phyloP scores from a whole-genome alignment of 2,113 vertebrate species.

The Philantomba maxwellii region DNA sequence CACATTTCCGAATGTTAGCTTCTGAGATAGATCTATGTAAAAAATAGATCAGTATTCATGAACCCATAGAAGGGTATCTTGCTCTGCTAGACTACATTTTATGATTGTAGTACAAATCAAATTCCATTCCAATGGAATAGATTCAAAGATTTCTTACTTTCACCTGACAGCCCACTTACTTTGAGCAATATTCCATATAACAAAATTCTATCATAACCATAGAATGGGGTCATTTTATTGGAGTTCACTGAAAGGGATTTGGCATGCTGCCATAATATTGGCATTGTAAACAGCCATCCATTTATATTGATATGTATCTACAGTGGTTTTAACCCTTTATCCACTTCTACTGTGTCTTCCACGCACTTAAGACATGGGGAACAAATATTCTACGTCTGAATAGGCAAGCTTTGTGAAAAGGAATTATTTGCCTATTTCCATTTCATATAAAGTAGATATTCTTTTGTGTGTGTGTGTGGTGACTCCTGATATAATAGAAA shows the following conservation, averaged over 20 bases:
- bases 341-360: not conserved
- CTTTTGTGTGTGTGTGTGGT: not conserved
- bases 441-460: not conserved
- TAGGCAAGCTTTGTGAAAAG: not conserved
- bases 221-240: slow-evolving; percentile 22
- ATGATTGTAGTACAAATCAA: slow-evolving; percentile 9
- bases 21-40: slow-evolving; percentile 25
- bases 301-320: not conserved
- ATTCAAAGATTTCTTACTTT: slow-evolving; percentile 5
- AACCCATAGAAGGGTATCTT: not conserved
- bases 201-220: slow-evolving; percentile 12
- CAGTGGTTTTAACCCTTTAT: not conserved
- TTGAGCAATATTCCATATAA: not conserved
- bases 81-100: slow-evolving; percentile 7
- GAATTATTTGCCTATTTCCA: not conserved
- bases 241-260: not conserved
- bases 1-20: slow-evolving; percentile 56
- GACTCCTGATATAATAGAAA: not conserved
- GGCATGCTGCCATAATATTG: not conserved
- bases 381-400: not conserved
- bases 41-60: slow-evolving; percentile 41
- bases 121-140: not conserved
- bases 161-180: not conserved
- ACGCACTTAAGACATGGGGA: not conserved
- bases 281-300: not conserved